These are phyloP conservation scores for Pachyseris speciosa DNA, from an alignment of 64 coral and sea anemone genomes.

Conservation along the genomic window DNA sequence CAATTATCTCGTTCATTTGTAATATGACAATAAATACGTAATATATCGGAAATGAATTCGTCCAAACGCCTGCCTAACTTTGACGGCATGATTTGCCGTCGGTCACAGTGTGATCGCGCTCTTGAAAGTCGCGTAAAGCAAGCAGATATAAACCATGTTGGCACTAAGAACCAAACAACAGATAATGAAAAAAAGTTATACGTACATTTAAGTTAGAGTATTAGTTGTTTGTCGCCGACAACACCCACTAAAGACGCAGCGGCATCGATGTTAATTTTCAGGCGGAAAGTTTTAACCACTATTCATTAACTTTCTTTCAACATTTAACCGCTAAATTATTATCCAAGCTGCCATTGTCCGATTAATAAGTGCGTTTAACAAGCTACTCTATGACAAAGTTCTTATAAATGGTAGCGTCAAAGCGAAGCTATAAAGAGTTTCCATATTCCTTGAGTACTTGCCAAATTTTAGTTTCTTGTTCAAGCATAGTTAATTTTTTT, in stretches of 20 bases:
- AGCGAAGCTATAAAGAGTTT: background rate
- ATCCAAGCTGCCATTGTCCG: background rate
- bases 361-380: background rate
- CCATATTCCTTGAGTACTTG: background rate
- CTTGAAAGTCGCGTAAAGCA: no score
- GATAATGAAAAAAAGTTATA: no score
- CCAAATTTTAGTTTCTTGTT: no score
- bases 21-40: background rate
- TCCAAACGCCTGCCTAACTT: background rate
- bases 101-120: background rate
- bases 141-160: no score
- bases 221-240: background rate
- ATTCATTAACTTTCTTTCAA: conserved; percentile 15
- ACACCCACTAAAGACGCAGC: background rate
- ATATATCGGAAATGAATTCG: background rate
- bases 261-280: background rate
- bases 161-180: no score
- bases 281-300: background rate
- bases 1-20: background rate
- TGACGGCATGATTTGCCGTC: background rate
- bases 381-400: background rate
- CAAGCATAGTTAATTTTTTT: no score
- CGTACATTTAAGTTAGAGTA: no score
- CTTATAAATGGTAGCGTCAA: background rate
- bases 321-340: background rate